These are phyloP conservation scores for Drosophila parthenogenetica DNA, from an alignment of 2,888 invertebrate species.

Conservation along the genomic window DNA sequence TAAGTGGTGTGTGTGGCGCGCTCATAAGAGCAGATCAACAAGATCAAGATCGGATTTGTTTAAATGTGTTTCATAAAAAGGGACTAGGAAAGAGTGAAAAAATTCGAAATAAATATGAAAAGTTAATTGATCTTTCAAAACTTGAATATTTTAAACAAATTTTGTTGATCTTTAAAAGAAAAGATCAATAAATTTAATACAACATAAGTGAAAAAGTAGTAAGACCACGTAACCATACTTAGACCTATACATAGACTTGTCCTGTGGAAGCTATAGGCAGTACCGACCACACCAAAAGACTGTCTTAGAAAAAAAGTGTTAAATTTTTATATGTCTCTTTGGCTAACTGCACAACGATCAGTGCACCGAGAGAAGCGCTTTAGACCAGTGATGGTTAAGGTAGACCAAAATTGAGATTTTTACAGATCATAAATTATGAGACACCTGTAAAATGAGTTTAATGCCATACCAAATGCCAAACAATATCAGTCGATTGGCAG, in stretches of 20 bases:
- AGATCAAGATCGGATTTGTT: neutral
- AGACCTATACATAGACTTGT: no score
- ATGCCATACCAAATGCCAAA: conserved; percentile 52
- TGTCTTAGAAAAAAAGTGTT: neutral
- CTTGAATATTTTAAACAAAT: no score
- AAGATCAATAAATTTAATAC: neutral
- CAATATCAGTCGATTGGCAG: conserved; percentile 33
- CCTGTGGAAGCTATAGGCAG: no score
- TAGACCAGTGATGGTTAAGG: neutral
- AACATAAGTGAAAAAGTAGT: no score
- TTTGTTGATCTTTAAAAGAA: neutral
- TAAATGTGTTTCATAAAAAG: conserved; percentile 9
- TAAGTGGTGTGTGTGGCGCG: conserved; percentile 31
- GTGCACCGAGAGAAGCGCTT: neutral
- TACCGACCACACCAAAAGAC: no score
- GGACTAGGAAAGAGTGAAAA: conserved; percentile 22
- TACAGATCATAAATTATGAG: conserved; percentile 75
- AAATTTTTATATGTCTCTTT: neutral
- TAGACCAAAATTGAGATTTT: conserved; percentile 61
- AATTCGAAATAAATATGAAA: conserved; percentile 14
- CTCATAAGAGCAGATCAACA: conserved; percentile 34
- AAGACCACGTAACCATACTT: no score
- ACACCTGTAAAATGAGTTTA: conserved; percentile 75
- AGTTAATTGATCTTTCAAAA: conserved; percentile 26
- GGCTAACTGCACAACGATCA: conserved; percentile 5